These are phyloP conservation scores for Cantharis lateralis DNA, from an alignment of 2,888 invertebrate species.

Conservation along the genomic window DNA sequence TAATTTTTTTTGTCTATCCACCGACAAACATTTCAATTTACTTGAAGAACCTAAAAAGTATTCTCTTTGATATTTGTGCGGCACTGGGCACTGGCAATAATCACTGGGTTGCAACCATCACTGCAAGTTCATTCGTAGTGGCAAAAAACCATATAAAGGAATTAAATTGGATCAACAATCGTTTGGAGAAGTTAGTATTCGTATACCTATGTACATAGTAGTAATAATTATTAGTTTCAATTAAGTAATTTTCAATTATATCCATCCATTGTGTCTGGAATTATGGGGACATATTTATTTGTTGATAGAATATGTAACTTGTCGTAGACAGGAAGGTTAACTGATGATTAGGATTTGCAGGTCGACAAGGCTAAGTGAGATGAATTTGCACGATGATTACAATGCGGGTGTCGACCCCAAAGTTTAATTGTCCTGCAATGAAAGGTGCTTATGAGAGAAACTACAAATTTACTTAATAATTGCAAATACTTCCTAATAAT, in stretches of 20 bases:
- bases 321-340: slow-evolving; percentile 29
- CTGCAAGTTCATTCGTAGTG: too few relatives aligned
- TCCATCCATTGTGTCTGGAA: neutral
- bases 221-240: neutral
- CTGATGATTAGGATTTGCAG: slow-evolving; percentile 34
- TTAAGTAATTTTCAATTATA: neutral
- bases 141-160: too few relatives aligned
- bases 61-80: too few relatives aligned
- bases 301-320: slow-evolving; percentile 25
- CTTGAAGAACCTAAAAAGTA: too few relatives aligned
- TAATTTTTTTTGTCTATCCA: neutral
- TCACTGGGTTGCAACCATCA: too few relatives aligned
- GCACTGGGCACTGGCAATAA: too few relatives aligned
- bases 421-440: slow-evolving; percentile 33
- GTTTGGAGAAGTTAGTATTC: neutral
- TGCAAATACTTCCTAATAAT: slow-evolving; percentile 22
- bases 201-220: too few relatives aligned
- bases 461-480: slow-evolving; percentile 31
- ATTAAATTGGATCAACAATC: too few relatives aligned
- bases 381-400: slow-evolving; percentile 34
- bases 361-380: slow-evolving; percentile 34
- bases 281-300: slow-evolving; percentile 12
- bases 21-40: too few relatives aligned
- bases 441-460: slow-evolving; percentile 28
- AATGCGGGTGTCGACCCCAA: slow-evolving; percentile 33